Evolutionary conservation across 2,113 vertebrate species (phyloP).

Genomic region (Oncorhynchus mykiss): DNA sequence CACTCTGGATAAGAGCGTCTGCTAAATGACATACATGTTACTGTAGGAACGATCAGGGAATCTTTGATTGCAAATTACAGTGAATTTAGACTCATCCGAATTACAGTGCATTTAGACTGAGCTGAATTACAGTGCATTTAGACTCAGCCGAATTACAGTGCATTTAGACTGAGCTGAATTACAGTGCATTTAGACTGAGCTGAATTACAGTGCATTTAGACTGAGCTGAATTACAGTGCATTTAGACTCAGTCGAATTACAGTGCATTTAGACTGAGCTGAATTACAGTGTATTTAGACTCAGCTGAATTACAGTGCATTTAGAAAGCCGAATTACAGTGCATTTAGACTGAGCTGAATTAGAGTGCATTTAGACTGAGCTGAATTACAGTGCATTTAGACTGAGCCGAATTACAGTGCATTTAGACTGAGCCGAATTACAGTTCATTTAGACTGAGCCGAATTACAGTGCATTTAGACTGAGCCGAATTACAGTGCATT

Average conservation of each 20-base stretch:
- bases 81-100: neutral
- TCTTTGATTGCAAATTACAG: conserved; percentile 62
- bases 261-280: too few relatives aligned
- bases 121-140: conserved; percentile 9
- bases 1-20: too few relatives aligned
- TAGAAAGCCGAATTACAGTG: conserved; percentile 1
- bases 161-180: conserved; percentile 19
- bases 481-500: too few relatives aligned
- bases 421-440: neutral
- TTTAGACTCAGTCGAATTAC: conserved; percentile 22
- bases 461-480: too few relatives aligned
- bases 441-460: too few relatives aligned
- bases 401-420: neutral
- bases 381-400: conserved; percentile 4
- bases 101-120: conserved; percentile 6
- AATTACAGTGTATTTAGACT: conserved; percentile 12
- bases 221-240: conserved; percentile 14
- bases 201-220: conserved; percentile 5
- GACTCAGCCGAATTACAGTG: conserved; percentile 13
- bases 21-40: too few relatives aligned
- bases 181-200: conserved; percentile 10
- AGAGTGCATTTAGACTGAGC: conserved; percentile 8
- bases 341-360: conserved; percentile 18
- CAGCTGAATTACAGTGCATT: conserved; percentile 5
- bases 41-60: conserved; percentile 28